These are phyloP conservation scores for Natrix natrix DNA, from an alignment of 2,797 vertebrate genomes.

Conservation along the genomic window DNA sequence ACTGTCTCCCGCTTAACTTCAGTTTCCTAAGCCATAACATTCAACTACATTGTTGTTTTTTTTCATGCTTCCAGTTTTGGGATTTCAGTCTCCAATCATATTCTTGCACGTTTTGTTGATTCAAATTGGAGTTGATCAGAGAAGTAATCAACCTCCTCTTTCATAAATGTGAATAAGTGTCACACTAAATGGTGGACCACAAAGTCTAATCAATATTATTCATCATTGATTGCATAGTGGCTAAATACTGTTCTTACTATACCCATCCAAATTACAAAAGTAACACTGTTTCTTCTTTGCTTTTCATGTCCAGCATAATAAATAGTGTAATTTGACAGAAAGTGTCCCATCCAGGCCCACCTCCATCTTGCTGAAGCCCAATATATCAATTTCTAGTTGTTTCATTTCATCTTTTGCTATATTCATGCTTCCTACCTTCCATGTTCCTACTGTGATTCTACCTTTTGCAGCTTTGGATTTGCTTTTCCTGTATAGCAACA, in stretches of 20 bases:
- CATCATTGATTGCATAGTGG: neutral
- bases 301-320: neutral
- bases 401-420: neutral
- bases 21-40: neutral
- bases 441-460: neutral
- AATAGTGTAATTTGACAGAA: neutral
- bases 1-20: neutral
- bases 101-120: neutral
- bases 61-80: neutral
- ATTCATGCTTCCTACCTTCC: neutral
- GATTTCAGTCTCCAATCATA: neutral
- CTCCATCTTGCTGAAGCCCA: neutral
- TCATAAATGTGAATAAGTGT: neutral
- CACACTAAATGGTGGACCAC: neutral
- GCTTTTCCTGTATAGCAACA: neutral
- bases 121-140: neutral
- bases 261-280: neutral
- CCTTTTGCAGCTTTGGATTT: neutral
- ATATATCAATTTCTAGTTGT: neutral
- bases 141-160: neutral
- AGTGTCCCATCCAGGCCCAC: neutral
- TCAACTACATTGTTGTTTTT: neutral
- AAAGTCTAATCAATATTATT: neutral
- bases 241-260: neutral
- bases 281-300: neutral